phyloP scores from a whole-genome alignment of 2,888 invertebrate species.

The Caenorhabditis sp. region DNA sequence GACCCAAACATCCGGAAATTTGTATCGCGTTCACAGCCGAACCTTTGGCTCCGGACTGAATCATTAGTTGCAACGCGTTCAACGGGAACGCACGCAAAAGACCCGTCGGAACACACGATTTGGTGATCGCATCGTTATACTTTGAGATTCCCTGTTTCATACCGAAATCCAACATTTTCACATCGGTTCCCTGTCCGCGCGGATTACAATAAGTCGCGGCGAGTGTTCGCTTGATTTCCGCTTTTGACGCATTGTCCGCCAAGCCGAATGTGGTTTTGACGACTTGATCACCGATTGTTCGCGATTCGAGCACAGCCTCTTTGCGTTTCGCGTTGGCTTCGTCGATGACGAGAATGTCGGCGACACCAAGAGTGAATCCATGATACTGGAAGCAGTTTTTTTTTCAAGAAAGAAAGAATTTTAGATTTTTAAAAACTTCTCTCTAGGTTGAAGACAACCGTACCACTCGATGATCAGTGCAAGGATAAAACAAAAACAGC shows the following conservation, averaged over 20 bases:
- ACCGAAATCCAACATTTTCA: slow-evolving; percentile 82
- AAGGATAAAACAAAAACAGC: too few relatives aligned
- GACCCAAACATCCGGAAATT: slow-evolving; percentile 94
- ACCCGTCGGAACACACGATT: slow-evolving; percentile 83
- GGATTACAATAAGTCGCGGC: slow-evolving; percentile 69
- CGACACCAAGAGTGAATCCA: slow-evolving; percentile 93
- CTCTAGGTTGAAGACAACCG: slow-evolving; percentile 1
- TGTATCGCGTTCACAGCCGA: slow-evolving; percentile 78
- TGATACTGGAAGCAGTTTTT: slow-evolving; percentile 72
- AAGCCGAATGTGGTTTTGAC: slow-evolving; percentile 74
- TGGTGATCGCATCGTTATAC: slow-evolving; percentile 89
- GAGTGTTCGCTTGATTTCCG: slow-evolving; percentile 59
- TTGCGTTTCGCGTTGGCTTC: slow-evolving; percentile 80
- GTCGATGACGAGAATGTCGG: slow-evolving; percentile 85
- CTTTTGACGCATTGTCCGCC: slow-evolving; percentile 75
- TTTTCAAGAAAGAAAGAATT: background rate
- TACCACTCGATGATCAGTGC: too few relatives aligned
- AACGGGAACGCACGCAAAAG: slow-evolving; percentile 86
- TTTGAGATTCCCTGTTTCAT: slow-evolving; percentile 82
- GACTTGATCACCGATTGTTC: slow-evolving; percentile 71
- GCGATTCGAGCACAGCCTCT: slow-evolving; percentile 63
- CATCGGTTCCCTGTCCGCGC: slow-evolving; percentile 72
- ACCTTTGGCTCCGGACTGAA: slow-evolving; percentile 98
- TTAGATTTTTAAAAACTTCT: background rate
- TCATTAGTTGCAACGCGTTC: slow-evolving; percentile 98